phyloP scores from a whole-genome alignment of 1,140 invertebrate species.

The Anagrus nilaparvatae region DNA sequence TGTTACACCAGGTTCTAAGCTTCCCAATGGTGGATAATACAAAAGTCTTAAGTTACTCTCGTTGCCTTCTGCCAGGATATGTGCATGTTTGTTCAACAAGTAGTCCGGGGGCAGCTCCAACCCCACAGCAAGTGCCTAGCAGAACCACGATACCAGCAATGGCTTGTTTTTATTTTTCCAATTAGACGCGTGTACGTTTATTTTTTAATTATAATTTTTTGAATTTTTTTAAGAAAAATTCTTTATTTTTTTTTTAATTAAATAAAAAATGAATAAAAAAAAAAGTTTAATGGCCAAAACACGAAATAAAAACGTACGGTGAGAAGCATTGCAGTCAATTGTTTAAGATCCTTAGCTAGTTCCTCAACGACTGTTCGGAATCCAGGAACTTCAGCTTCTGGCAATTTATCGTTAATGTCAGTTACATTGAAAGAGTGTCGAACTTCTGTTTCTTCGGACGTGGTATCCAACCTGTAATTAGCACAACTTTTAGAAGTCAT shows the following conservation, averaged over 20 bases:
- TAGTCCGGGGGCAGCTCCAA: constrained; percentile 41
- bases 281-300: constrained; percentile 8
- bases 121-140: constrained; percentile 52
- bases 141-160: constrained; percentile 10
- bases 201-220: constrained; percentile 3
- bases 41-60: constrained; percentile 55
- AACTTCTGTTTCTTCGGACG: constrained; percentile 38
- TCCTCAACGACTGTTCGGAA: constrained; percentile 52
- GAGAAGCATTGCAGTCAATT: constrained; percentile 50
- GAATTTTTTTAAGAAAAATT: constrained; percentile 2
- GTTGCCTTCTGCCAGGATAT: constrained; percentile 54
- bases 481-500: too few relatives aligned
- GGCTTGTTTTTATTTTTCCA: not conserved
- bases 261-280: constrained; percentile 3
- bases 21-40: constrained; percentile 53
- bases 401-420: constrained; percentile 48
- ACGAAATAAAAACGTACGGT: constrained; percentile 24
- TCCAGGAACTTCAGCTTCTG: constrained; percentile 54
- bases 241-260: constrained; percentile 1
- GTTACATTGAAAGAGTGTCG: constrained; percentile 59
- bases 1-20: constrained; percentile 41
- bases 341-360: constrained; percentile 55
- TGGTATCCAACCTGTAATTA: too few relatives aligned
- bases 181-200: constrained; percentile 1
- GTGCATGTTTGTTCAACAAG: constrained; percentile 50